A percentile compares a stretch with the other conserved stretches of the same genome.
These are phyloP conservation scores for Cataglyphis hispanica DNA, from an alignment of 1,140 invertebrate species.

Conservation along the genomic window DNA sequence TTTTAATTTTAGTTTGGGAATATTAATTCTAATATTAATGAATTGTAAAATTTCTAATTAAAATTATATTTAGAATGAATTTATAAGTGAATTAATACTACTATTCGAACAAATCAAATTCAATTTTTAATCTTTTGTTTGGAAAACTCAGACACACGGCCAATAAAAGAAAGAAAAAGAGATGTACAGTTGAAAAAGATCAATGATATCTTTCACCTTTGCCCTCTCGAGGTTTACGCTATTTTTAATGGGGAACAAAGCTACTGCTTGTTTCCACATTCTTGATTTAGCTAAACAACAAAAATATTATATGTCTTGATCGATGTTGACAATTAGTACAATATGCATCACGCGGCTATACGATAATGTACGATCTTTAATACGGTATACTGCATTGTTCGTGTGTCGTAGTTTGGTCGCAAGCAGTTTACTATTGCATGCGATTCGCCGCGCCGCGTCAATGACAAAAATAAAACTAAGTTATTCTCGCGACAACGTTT, in stretches of 20 bases:
- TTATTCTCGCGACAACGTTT: not conserved
- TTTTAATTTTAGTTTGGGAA: not conserved
- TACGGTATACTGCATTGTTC: conserved; percentile 4
- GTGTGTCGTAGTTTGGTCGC: not conserved
- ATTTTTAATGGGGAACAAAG: conserved; percentile 35
- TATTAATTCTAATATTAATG: not conserved
- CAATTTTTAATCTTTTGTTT: conserved; percentile 23
- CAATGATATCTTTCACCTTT: conserved; percentile 47
- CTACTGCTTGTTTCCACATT: conserved; percentile 25
- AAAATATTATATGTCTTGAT: conserved; percentile 16
- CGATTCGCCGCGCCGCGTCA: conserved; percentile 36
- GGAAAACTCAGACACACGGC: not conserved
- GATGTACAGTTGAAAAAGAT: not conserved
- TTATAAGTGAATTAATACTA: conserved; percentile 8
- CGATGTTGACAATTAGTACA: conserved; percentile 17
- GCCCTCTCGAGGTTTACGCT: not conserved
- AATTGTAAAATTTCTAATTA: not conserved
- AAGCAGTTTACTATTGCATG: not conserved
- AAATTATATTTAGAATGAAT: not conserved
- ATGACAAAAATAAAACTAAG: conserved; percentile 47
- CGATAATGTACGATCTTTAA: conserved; percentile 16
- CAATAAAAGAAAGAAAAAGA: conserved; percentile 13
- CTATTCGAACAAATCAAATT: not conserved
- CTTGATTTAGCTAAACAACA: conserved; percentile 31
- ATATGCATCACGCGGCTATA: not conserved